Conservation (phyloP, 2,888 invertebrate genomes). For the Drosophila testacea region DNA sequence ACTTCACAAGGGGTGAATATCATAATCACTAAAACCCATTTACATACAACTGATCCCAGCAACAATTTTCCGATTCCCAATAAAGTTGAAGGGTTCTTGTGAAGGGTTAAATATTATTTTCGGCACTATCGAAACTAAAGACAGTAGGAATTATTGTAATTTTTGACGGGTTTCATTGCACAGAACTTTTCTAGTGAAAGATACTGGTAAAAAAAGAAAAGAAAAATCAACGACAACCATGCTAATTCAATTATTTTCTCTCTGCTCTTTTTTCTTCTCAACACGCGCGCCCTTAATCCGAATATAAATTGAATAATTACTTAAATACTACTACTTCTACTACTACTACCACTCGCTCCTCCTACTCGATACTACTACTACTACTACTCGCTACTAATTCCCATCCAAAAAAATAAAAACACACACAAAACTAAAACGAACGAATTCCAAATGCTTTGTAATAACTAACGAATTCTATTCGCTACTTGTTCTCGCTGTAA, state of each 20-base stretch:
- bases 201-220: constrained; percentile 27
- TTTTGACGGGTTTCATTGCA: constrained; percentile 41
- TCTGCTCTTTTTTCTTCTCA: constrained; percentile 83
- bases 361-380: constrained; percentile 49
- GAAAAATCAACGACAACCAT: constrained; percentile 65
- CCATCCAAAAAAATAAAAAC: constrained; percentile 27
- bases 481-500: constrained; percentile 56
- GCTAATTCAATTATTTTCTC: constrained; percentile 82
- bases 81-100: constrained; percentile 40
- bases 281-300: constrained; percentile 76
- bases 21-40: constrained; percentile 20
- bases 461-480: constrained; percentile 51
- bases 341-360: constrained; percentile 42
- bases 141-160: constrained; percentile 13
- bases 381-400: constrained; percentile 59
- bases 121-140: constrained; percentile 47
- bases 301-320: constrained; percentile 45
- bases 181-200: constrained; percentile 40
- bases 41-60: constrained; percentile 8
- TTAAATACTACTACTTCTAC: constrained; percentile 57
- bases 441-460: constrained; percentile 70
- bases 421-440: constrained; percentile 22
- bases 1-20: constrained; percentile 52
- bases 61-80: constrained; percentile 9
- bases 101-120: constrained; percentile 48